Base-by-base conservation (phyloP, 2,888 invertebrate genomes). In the Tupiocoris notatus region DNA sequence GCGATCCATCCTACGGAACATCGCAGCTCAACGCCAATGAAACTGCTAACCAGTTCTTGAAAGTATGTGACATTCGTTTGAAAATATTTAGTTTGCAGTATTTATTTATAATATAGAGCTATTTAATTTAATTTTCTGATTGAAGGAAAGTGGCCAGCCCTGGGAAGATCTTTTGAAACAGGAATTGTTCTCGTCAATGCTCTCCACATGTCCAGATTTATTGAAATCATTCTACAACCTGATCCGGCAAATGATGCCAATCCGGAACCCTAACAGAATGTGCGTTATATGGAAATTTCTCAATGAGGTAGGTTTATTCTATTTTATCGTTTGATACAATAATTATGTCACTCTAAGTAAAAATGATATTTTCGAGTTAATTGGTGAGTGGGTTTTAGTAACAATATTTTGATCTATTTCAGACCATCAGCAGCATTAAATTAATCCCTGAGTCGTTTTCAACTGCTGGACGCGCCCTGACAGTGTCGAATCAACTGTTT, bases 131-230 rank as follows among this genome's bases (percentile, higher is more conserved):
- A 54, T 54, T 9, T 54, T 54, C 54, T 54, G 3, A 12, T 82
- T 93, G 61, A 86, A 90, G 20, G 87, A 87, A 56, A 83, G 93
- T 18, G 88, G 89, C 79, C 85, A 88, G 25, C 92, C 92, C 0
- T 92, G 91, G 91, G 87, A 89, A 78, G 88, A 90, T 83, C 86
- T 88, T 16, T 86, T 87, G 79, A 90, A 90, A 81, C 84, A 86
- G 75, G 88, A 91, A 74, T 84, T 91, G 17, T 85, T 92, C 3
- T 83, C 89, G 1, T 86, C 89, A 82, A 90, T 91, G 68, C 84
- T 92, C 76, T 83, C 84, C 68, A 88, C 88, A 54, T 92, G 92
- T 83, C 92, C 92, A 0, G 92, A 93, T 84, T 18, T 79, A 16
- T 21, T 79, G 25, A 76, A 78, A 66, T 71, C 78, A 9, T 58